phyloP scores from a whole-genome alignment of 2,888 invertebrate genomes.

The Zelleria hepariella region DNA sequence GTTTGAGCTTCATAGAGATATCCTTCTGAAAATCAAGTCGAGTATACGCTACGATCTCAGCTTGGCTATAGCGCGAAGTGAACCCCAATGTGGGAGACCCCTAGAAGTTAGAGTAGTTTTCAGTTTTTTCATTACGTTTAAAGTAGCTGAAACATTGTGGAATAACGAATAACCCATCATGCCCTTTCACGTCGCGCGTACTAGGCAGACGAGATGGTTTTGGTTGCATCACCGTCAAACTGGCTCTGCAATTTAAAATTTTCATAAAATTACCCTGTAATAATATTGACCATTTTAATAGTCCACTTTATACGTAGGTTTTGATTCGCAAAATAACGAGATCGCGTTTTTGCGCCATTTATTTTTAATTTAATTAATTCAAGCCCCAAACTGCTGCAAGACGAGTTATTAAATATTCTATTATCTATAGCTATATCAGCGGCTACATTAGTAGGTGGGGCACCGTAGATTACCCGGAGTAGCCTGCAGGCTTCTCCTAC shows the following conservation, averaged over 20 bases:
- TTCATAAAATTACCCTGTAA: neutral
- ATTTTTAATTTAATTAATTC: neutral
- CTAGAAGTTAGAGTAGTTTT: too few relatives aligned
- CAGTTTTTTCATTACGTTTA: too few relatives aligned
- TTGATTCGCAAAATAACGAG: too few relatives aligned
- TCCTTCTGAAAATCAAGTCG: too few relatives aligned
- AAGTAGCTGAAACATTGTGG: too few relatives aligned
- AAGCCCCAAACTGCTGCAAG: neutral
- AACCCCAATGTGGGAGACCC: too few relatives aligned
- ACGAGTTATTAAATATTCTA: neutral
- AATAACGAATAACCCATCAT: neutral
- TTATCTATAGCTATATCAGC: neutral
- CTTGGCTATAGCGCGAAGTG: too few relatives aligned
- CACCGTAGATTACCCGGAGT: neutral
- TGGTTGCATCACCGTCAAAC: neutral
- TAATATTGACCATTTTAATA: neutral
- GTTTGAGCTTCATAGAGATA: too few relatives aligned
- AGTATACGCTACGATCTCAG: too few relatives aligned
- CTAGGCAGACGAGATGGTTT: neutral
- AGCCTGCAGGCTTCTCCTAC: neutral
- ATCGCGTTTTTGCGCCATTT: neutral
- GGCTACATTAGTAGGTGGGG: constrained; percentile 1
- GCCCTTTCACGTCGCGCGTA: neutral
- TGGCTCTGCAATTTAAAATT: neutral
- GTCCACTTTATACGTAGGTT: too few relatives aligned